A percentile compares a stretch with the other conserved stretches of the same genome.
phyloP scores from a whole-genome alignment of 2,888 invertebrate genomes.

The Apamea crenata region DNA sequence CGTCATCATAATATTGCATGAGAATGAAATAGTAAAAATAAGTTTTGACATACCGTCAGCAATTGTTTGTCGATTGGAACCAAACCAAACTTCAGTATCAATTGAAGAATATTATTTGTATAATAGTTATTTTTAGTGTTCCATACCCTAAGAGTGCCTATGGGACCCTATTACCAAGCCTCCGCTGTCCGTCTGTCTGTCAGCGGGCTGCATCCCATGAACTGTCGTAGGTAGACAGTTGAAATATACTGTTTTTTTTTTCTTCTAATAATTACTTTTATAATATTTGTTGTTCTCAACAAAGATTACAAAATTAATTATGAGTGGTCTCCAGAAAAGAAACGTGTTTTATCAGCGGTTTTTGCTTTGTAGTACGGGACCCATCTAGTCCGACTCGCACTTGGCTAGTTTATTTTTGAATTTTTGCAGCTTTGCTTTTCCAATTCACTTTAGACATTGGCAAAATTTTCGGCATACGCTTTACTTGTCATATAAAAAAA shows the following conservation, averaged over 20 bases:
- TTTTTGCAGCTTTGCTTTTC: not conserved
- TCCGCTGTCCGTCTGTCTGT: too few species aligned
- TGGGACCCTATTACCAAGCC: too few species aligned
- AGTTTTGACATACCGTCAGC: not conserved
- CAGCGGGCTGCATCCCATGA: too few species aligned
- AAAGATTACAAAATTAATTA: too few species aligned
- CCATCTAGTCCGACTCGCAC: not conserved
- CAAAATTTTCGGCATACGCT: not conserved
- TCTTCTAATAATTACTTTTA: too few species aligned
- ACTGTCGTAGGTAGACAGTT: too few species aligned
- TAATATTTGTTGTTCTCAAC: too few species aligned
- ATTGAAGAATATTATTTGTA: not conserved
- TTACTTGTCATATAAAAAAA: not conserved
- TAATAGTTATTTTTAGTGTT: not conserved
- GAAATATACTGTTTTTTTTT: too few species aligned
- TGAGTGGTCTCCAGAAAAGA: too few species aligned
- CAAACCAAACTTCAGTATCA: not conserved
- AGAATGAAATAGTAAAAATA: not conserved
- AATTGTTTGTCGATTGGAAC: not conserved
- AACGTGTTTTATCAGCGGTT: too few species aligned
- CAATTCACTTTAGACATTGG: not conserved
- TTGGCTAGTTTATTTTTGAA: too few species aligned
- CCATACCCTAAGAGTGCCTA: too few species aligned
- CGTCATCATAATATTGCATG: not conserved
- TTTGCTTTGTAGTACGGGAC: not conserved